These are phyloP conservation scores for Diarsia rubi DNA, from an alignment of 2,888 invertebrate genomes.

Conservation along the genomic window DNA sequence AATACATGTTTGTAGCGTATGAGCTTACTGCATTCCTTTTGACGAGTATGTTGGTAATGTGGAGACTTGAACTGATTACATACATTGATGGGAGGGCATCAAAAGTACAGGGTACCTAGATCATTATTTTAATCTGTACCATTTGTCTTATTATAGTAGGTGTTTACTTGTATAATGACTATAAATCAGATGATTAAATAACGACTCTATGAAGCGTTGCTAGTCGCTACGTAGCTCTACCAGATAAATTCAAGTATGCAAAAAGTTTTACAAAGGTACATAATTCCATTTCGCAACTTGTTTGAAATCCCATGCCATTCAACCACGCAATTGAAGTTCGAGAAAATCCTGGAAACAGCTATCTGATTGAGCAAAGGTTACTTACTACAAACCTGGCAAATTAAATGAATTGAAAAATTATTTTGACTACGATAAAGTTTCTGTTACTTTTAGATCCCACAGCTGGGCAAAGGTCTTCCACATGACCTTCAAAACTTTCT, in stretches of 20 bases:
- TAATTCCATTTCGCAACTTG: background rate
- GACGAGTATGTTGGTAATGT: background rate
- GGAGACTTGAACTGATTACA: background rate
- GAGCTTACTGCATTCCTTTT: conserved; percentile 4
- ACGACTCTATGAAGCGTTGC: background rate
- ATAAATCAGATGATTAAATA: background rate
- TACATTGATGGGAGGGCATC: background rate
- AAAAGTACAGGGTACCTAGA: background rate
- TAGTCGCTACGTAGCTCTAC: background rate
- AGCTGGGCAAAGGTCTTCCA: too few relatives aligned
- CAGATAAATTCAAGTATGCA: background rate
- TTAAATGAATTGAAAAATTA: conserved; percentile 2
- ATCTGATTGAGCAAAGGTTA: conserved; percentile 12
- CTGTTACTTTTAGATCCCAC: too few relatives aligned
- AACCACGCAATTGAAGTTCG: conserved; percentile 14
- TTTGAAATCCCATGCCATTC: conserved; percentile 5
- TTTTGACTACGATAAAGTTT: background rate
- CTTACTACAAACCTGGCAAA: background rate
- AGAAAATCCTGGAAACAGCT: conserved; percentile 2
- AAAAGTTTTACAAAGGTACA: background rate
- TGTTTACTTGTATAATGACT: background rate
- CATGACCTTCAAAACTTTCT: too few relatives aligned
- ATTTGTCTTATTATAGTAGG: background rate
- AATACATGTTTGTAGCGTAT: background rate
- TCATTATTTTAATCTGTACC: background rate